phyloP scores from a whole-genome alignment of 2,888 invertebrate genomes.

The Pharmacophagus antenor region DNA sequence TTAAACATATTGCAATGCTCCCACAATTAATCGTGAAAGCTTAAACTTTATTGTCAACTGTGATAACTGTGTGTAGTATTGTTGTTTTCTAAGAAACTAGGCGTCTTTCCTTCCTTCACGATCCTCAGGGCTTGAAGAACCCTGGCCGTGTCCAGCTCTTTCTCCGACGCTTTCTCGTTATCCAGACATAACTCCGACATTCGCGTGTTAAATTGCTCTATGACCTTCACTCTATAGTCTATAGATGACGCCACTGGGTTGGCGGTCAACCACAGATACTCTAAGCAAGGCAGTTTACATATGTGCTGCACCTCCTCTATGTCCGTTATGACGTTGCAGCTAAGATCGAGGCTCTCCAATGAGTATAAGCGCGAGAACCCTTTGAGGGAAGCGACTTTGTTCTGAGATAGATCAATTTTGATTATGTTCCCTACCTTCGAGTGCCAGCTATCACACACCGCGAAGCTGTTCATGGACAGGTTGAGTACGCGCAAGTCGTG shows the following conservation, averaged over 20 bases:
- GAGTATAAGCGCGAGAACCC: slow-evolving; percentile 93
- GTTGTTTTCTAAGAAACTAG: slow-evolving; percentile 77
- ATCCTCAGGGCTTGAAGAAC: slow-evolving; percentile 93
- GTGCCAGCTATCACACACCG: slow-evolving; percentile 88
- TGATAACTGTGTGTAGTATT: slow-evolving; percentile 70
- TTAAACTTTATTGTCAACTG: slow-evolving; percentile 60
- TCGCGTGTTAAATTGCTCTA: slow-evolving; percentile 92
- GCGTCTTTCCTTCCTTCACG: slow-evolving; percentile 85
- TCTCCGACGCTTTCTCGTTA: slow-evolving; percentile 91
- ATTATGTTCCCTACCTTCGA: slow-evolving; percentile 93
- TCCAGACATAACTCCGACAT: slow-evolving; percentile 93
- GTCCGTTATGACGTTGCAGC: slow-evolving; percentile 90
- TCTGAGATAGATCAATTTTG: slow-evolving; percentile 92
- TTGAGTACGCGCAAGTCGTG: slow-evolving; percentile 88
- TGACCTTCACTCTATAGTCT: slow-evolving; percentile 94
- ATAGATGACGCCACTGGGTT: slow-evolving; percentile 92
- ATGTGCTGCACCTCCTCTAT: slow-evolving; percentile 91
- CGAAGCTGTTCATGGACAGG: slow-evolving; percentile 89
- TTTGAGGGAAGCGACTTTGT: slow-evolving; percentile 85
- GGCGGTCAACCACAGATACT: slow-evolving; percentile 91
- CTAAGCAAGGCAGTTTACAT: slow-evolving; percentile 91
- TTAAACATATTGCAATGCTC: slow-evolving; percentile 3
- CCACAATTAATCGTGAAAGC: slow-evolving; percentile 21
- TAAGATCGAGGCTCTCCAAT: slow-evolving; percentile 90
- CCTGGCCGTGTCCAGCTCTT: slow-evolving; percentile 95